Base-by-base conservation (phyloP, 2,797 vertebrate genomes). In the Dryobates pubescens region DNA sequence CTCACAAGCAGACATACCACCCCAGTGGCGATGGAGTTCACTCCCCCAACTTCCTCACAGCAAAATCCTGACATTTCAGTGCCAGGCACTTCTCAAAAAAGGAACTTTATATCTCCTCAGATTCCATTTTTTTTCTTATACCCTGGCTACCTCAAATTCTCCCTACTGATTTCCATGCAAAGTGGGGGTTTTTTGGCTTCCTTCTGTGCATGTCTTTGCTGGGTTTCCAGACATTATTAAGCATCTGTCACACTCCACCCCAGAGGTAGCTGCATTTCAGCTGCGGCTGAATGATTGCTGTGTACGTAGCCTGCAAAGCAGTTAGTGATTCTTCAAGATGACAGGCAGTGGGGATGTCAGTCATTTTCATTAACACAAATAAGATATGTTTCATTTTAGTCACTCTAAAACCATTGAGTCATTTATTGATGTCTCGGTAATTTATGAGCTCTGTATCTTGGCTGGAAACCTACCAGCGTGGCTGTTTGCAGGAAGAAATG, bases 311-410 rank as follows among this genome's bases (percentile, higher is more conserved):
- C 82, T 94, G 88, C 85, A 92, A 91, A 92, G 74, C 85, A 86
- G 77, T 36, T 73, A 94, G 87, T 58, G 82, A 94, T 95, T 89
- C 77, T 95, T 95, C 87, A 96, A 89, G 72, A 91, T 89, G 86
- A 91, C 90, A 94, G 88, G 79, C 6, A 0, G 64, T 69, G 69
- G 64, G 82, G 32, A 85, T 94, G 94, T 94, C 91, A 95, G 87
- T 95, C 94, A 93, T 92, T 89, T 95, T 92, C 87, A 95, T 96
- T 96, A 96, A 90, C 93, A 96, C 94, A 96, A 95, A 95, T 94
- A 96, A 95, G 92, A 95, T 92, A 94, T n/a, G 23, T 92, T 95
- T 96, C 85, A 83, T 95, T 94, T 92, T 93, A 96, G 82, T 86
- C 59, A 88, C 90, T 96, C 77, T 79, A 90, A 95, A 93, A 91